These are phyloP conservation scores for Melieria crassipennis DNA, from an alignment of 2,888 invertebrate genomes.

Conservation along the genomic window DNA sequence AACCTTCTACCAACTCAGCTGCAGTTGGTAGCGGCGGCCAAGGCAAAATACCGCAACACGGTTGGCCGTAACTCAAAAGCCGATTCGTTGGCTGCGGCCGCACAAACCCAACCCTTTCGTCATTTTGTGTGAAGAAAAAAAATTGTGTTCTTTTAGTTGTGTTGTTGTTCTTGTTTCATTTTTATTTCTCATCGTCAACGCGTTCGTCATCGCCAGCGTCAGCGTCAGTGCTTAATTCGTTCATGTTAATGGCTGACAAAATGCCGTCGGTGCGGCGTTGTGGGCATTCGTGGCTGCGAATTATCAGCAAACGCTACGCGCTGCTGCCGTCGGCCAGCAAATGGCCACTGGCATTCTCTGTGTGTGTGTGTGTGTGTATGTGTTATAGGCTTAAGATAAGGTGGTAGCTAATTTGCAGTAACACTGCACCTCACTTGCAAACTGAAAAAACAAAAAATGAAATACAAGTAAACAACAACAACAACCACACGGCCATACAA, in stretches of 20 bases:
- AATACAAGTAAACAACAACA: constrained; percentile 17
- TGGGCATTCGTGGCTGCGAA: too few relatives aligned
- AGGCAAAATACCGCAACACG: neutral
- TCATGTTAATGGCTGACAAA: constrained; percentile 35
- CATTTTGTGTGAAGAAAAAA: neutral
- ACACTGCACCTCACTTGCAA: neutral
- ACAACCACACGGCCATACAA: constrained; percentile 19
- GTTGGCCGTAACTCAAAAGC: neutral
- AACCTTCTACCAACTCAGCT: too few relatives aligned
- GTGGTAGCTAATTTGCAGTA: constrained; percentile 33
- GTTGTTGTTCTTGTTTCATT: neutral
- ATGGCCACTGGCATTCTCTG: neutral
- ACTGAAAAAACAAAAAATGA: neutral
- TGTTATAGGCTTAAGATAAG: constrained; percentile 23
- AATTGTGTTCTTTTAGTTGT: constrained; percentile 1
- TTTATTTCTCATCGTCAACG: neutral
- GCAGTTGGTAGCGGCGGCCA: neutral
- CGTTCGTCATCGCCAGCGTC: neutral
- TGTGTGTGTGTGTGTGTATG: neutral
- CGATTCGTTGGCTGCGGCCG: neutral
- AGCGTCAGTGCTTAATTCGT: constrained; percentile 14
- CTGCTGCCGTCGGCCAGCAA: too few relatives aligned
- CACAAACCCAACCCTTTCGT: constrained; percentile 26
- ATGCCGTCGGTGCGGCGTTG: constrained; percentile 4
- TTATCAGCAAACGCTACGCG: too few relatives aligned